These are phyloP conservation scores for Cataglyphis albicans DNA, from an alignment of 2,888 invertebrate species.

Conservation along the genomic window DNA sequence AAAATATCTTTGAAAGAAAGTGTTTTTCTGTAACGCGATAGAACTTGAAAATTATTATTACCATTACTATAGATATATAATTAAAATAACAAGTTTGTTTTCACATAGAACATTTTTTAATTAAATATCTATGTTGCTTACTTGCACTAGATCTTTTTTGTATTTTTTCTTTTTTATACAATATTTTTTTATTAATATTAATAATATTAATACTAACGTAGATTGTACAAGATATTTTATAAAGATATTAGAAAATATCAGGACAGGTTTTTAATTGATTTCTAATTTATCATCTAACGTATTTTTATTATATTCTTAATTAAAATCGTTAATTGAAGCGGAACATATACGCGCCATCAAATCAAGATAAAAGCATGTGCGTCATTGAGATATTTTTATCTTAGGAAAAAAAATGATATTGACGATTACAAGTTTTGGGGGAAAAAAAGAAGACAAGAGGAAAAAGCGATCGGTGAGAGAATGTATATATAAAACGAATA, in stretches of 20 bases:
- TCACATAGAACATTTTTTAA: not conserved
- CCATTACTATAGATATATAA: not conserved
- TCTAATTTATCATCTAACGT: slow-evolving; percentile 18
- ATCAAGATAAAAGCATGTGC: slow-evolving; percentile 16
- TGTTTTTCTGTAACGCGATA: not conserved
- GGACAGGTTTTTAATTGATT: not conserved
- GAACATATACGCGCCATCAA: slow-evolving; percentile 8
- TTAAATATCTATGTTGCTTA: not conserved
- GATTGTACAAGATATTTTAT: not conserved
- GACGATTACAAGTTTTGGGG: slow-evolving; percentile 2
- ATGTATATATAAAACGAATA: slow-evolving; percentile 5
- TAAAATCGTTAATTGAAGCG: slow-evolving; percentile 25
- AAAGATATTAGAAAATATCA: slow-evolving; percentile 1
- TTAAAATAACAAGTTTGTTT: not conserved
- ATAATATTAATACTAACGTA: not conserved
- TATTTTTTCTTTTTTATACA: not conserved
- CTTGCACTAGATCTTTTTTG: not conserved
- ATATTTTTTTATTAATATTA: not conserved
- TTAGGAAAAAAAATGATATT: slow-evolving; percentile 2
- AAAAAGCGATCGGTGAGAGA: not conserved
- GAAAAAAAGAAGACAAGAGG: not conserved
- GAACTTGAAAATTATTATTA: not conserved
- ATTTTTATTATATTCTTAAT: slow-evolving; percentile 14
- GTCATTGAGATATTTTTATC: slow-evolving; percentile 46
- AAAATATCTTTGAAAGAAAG: not conserved